Evolutionary conservation across 2,888 invertebrate genomes (phyloP), one percentile per base, ranked within the genome.

Genomic region (Plebejus melissa): DNA sequence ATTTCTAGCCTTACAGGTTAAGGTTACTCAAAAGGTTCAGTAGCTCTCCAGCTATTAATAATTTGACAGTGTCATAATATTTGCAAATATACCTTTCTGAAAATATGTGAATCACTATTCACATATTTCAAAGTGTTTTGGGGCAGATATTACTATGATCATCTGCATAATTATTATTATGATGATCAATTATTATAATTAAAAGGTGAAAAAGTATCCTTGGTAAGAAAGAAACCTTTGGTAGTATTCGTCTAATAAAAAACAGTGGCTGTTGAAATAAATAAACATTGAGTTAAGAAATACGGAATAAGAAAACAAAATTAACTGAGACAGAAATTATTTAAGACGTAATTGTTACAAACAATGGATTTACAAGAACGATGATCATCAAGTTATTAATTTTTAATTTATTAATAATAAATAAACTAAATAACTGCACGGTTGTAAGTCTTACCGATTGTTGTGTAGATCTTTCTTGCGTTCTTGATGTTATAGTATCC

Each of bases 401-500:
- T 58, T 28, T 1, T 13, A 54, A 58, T 58, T 58, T 28, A 65
- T 28, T 65, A 13, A 28, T 28, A 32, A 65, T 65, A 60, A 28
- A 60, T 22, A 32, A 65, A 65, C 65, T 13, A 32, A 32, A 65
- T 65, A 65, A 65, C 32, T 32, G 11, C 7, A 58, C 46, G 46
- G 9, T 72, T 72, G 50, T 72, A 50, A 74, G 32, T 36, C 91
- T 89, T 87, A 96, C 96, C 96, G 78, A 96, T 89, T 60, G 95
- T 95, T 2, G 96, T 96, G 86, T 96, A 96, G 77, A 95, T 87
- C 84, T 96, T 96, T 79, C 96, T 93, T 2, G 95, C 94, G 79
- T 90, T 92, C 16, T 95, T 94, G 74, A 95, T 90, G 2, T 90
- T 94, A 83, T 96, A 88, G 82, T 94, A 93, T 13, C 94, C 93